phyloP scores from a whole-genome alignment of 53 echinoderm and acorn worm species.

The Apostichopus leukothele region DNA sequence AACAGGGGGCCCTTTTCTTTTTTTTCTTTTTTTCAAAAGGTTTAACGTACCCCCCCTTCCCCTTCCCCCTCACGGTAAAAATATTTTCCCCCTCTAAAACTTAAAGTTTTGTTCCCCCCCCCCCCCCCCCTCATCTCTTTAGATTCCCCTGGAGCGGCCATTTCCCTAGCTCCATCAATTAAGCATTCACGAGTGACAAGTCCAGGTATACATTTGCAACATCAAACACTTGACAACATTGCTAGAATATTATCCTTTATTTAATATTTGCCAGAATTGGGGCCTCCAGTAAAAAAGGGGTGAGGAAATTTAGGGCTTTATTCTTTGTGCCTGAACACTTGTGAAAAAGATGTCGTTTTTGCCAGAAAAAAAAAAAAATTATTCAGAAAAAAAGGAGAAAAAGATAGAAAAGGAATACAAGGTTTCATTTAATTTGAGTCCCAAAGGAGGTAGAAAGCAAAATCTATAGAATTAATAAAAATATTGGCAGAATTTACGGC shows the following conservation, averaged over 20 bases:
- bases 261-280: constrained; percentile 21
- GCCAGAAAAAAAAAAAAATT: background rate
- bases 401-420: constrained; percentile 11
- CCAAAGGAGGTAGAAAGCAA: constrained; percentile 14
- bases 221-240: constrained; percentile 30
- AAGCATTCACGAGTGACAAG: constrained; percentile 35
- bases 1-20: no score
- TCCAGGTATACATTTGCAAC: constrained; percentile 43
- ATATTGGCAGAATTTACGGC: background rate
- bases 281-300: background rate
- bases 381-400: background rate
- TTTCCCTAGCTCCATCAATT: constrained; percentile 24
- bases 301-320: background rate
- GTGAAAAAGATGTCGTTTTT: constrained; percentile 2
- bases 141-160: constrained; percentile 15
- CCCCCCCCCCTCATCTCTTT: background rate
- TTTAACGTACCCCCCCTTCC: no score
- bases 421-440: constrained; percentile 42
- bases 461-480: constrained; percentile 6
- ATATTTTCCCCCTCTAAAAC: no score
- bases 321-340: constrained; percentile 32
- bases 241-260: constrained; percentile 31
- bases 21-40: no score
- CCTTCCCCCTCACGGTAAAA: no score
- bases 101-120: background rate